phyloP scores from a whole-genome alignment of 2,113 vertebrate species.

The Archilochus colubris region DNA sequence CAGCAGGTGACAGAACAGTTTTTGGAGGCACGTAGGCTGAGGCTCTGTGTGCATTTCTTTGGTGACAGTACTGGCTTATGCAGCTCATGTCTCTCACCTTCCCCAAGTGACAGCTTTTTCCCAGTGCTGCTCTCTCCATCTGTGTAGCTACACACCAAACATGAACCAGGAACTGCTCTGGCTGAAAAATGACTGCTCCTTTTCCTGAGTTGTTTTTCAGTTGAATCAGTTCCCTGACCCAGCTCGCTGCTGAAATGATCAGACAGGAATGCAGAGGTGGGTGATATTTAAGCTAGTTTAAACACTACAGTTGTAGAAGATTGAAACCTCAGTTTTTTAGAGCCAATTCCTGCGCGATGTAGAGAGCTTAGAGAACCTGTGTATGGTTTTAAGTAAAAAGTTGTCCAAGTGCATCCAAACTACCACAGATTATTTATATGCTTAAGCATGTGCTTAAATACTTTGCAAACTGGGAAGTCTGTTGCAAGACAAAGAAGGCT shows the following conservation, averaged over 20 bases:
- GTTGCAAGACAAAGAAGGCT: not conserved
- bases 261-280: not conserved
- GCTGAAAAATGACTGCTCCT: conserved; percentile 11
- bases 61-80: not conserved
- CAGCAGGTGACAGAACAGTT: not conserved
- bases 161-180: not conserved
- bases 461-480: not conserved
- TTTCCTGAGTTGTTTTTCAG: not conserved
- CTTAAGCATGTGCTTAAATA: conserved; percentile 13
- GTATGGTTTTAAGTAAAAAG: not conserved
- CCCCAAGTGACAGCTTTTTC: not conserved
- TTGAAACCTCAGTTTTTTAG: not conserved
- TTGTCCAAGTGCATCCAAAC: not conserved
- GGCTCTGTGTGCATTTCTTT: not conserved
- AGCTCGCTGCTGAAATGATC: not conserved
- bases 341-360: not conserved
- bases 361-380: not conserved
- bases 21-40: not conserved
- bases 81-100: not conserved
- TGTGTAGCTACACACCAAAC: not conserved
- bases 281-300: not conserved
- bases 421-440: not conserved
- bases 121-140: not conserved
- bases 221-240: not conserved
- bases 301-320: not conserved